Percentiles rank a stretch among this genome's conserved stretches.
Evolutionary conservation across 2,888 invertebrate species (phyloP).

Genomic region (Watsonalla cultraria): DNA sequence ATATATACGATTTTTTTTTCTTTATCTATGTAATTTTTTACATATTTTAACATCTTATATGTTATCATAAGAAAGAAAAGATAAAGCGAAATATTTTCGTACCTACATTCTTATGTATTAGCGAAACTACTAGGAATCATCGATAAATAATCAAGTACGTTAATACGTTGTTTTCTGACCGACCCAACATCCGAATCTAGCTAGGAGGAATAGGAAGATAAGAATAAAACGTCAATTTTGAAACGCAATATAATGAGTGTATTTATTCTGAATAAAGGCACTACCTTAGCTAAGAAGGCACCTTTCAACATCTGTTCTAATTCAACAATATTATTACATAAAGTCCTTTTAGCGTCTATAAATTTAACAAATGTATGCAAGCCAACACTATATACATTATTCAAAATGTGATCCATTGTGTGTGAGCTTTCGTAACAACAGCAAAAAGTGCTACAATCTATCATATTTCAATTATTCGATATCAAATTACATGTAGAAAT

Average conservation of each 20-base stretch:
- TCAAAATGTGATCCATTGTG: slow-evolving; percentile 39
- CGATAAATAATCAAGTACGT: too few relatives aligned
- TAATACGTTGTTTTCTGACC: too few relatives aligned
- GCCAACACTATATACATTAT: slow-evolving; percentile 65
- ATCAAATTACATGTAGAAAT: slow-evolving; percentile 23
- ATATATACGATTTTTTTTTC: too few relatives aligned
- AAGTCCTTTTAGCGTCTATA: slow-evolving; percentile 57
- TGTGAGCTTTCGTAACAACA: slow-evolving; percentile 45
- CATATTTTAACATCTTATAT: too few relatives aligned
- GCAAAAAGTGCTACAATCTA: slow-evolving; percentile 37
- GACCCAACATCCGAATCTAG: too few relatives aligned
- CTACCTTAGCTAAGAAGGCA: slow-evolving; percentile 64
- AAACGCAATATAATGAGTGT: slow-evolving; percentile 66
- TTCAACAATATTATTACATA: slow-evolving; percentile 52
- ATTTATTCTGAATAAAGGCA: slow-evolving; percentile 68
- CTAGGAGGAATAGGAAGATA: too few relatives aligned
- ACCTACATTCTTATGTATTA: too few relatives aligned
- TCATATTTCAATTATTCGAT: slow-evolving; percentile 27
- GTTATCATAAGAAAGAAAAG: too few relatives aligned
- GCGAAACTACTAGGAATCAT: too few relatives aligned
- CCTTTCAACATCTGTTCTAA: slow-evolving; percentile 52
- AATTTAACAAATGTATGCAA: slow-evolving; percentile 45
- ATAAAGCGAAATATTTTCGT: too few relatives aligned
- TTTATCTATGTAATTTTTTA: too few relatives aligned
- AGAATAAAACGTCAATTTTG: slow-evolving; percentile 38